Evolutionary conservation across 2,797 vertebrate genomes (phyloP).

Genomic region (Loriculus beryllinus): DNA sequence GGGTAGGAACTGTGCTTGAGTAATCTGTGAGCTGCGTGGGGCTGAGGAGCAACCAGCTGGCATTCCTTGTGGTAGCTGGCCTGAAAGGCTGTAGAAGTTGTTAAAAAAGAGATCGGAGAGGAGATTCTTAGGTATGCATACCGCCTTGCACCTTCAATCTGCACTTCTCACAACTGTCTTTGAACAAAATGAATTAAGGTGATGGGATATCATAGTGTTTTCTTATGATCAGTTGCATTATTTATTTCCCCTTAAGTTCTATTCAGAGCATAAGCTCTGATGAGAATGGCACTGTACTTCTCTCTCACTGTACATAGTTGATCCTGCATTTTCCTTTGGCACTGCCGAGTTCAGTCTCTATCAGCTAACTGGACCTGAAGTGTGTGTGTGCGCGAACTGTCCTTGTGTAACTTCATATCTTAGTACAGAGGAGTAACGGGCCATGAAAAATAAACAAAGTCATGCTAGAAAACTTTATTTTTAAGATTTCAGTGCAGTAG

Average conservation of each 20-base stretch:
- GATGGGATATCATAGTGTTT: background rate
- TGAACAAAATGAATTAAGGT: background rate
- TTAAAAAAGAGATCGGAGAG: background rate
- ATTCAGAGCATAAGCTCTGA: background rate
- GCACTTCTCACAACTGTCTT: background rate
- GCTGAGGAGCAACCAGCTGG: background rate
- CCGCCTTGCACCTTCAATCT: background rate
- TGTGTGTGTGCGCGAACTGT: background rate
- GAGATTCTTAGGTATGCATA: background rate
- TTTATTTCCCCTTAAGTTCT: background rate
- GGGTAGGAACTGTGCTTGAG: background rate
- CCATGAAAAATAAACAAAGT: background rate
- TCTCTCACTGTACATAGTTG: background rate
- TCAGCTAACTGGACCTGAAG: background rate
- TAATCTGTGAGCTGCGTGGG: background rate
- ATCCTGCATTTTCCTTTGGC: background rate
- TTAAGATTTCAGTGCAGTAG: background rate
- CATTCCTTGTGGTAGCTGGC: background rate
- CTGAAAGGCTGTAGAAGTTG: background rate
- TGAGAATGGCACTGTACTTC: background rate
- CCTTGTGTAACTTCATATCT: background rate
- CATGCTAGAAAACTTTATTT: background rate
- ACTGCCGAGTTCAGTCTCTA: background rate
- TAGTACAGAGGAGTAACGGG: background rate
- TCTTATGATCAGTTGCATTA: background rate